Conservation (phyloP, 2,797 vertebrate genomes). For the Dromococcyx pavoninus region DNA sequence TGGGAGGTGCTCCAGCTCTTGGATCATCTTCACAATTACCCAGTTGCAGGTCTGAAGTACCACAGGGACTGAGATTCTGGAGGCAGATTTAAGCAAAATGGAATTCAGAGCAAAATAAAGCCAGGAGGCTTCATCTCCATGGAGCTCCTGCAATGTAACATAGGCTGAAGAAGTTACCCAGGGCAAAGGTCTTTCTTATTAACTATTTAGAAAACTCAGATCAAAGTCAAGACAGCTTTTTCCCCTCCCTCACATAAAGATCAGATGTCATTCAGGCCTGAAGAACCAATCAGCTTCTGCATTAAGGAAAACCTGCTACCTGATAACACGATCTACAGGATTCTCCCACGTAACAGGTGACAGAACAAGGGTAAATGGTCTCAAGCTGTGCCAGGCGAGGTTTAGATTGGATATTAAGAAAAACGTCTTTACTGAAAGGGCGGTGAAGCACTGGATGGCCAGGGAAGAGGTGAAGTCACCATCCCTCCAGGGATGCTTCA, state of each 20-base stretch:
- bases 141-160: constrained; percentile 57
- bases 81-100: background rate
- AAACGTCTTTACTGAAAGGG: no score
- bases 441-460: no score
- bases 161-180: background rate
- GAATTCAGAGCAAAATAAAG: constrained; percentile 29
- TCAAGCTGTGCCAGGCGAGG: no score
- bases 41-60: background rate
- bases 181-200: background rate
- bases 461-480: no score
- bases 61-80: background rate
- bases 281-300: background rate
- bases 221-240: background rate
- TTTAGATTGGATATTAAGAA: no score
- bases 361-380: no score
- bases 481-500: no score
- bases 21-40: no score
- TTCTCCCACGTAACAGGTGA: no score
- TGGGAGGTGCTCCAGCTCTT: no score
- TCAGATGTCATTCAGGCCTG: background rate
- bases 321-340: background rate
- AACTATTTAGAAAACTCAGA: constrained; percentile 34
- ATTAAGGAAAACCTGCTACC: background rate
- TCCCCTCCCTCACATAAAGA: background rate
- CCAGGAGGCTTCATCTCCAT: constrained; percentile 52